Evolutionary conservation across 1,140 invertebrate species (phyloP).

Genomic region (Eurosta solidaginis): DNA sequence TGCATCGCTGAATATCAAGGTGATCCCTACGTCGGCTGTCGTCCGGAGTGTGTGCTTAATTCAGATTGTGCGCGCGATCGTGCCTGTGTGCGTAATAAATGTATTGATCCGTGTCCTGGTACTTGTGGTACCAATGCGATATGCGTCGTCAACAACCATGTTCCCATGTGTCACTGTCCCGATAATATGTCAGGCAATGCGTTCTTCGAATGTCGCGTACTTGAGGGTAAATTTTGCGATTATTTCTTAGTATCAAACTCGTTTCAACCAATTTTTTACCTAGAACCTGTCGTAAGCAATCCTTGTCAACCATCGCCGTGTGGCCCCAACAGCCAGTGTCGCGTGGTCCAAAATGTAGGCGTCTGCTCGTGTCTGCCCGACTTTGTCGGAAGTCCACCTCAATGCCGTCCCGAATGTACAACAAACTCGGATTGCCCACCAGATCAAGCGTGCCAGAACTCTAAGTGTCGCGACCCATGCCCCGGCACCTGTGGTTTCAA

Average conservation of each 20-base stretch:
- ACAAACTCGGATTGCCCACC: conserved; percentile 74
- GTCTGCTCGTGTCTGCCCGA: conserved; percentile 76
- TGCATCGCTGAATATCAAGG: conserved; percentile 81
- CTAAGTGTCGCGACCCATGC: conserved; percentile 81
- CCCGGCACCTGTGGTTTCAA: conserved; percentile 74
- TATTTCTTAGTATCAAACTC: neutral
- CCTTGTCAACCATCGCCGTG: conserved; percentile 77
- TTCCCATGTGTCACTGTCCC: conserved; percentile 75
- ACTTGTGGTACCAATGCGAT: conserved; percentile 78
- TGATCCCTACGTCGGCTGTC: conserved; percentile 81
- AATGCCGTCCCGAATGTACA: conserved; percentile 77
- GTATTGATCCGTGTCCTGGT: conserved; percentile 78
- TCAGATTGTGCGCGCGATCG: conserved; percentile 76
- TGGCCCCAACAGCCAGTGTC: conserved; percentile 78
- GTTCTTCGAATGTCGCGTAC: conserved; percentile 56
- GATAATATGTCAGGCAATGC: conserved; percentile 79
- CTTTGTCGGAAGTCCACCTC: conserved; percentile 73
- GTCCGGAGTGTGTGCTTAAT: conserved; percentile 83
- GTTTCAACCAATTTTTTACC: conserved; percentile 56
- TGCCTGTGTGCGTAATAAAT: conserved; percentile 82
- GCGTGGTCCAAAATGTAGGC: conserved; percentile 70
- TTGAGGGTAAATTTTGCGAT: conserved; percentile 60
- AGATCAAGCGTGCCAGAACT: conserved; percentile 74
- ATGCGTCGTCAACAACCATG: conserved; percentile 77
- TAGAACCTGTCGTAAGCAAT: conserved; percentile 56